These are phyloP conservation scores for Carollia perspicillata DNA, from an alignment of 2,113 vertebrate species.

Conservation along the genomic window DNA sequence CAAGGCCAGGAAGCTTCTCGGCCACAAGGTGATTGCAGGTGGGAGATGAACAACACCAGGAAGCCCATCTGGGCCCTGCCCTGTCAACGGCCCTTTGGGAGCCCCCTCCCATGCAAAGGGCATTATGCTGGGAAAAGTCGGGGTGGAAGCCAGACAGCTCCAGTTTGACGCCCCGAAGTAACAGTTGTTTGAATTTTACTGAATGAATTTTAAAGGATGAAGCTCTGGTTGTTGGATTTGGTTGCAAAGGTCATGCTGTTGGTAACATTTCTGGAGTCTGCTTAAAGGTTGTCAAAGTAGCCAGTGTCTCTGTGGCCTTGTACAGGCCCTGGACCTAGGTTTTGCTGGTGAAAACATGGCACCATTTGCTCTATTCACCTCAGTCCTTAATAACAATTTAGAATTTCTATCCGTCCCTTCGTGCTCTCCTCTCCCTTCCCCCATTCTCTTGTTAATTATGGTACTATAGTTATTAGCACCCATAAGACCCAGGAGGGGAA, in stretches of 20 bases:
- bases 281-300: slow-evolving; percentile 91
- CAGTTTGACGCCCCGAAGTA: slow-evolving; percentile 89
- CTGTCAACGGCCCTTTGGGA: slow-evolving; percentile 95
- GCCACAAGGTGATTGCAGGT: slow-evolving; percentile 93
- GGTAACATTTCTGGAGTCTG: slow-evolving; percentile 91
- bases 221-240: slow-evolving; percentile 91
- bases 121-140: slow-evolving; percentile 96
- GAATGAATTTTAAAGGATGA: slow-evolving; percentile 91
- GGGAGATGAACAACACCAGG: slow-evolving; percentile 98
- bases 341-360: neutral
- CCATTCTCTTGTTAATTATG: neutral
- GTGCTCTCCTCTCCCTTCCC: neutral
- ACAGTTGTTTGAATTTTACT: slow-evolving; percentile 91
- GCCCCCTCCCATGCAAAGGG: slow-evolving; percentile 97
- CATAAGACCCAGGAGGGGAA: neutral
- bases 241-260: slow-evolving; percentile 89
- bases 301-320: slow-evolving; percentile 89
- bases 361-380: neutral
- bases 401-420: neutral
- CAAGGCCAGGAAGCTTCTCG: slow-evolving; percentile 94
- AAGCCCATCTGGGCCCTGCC: slow-evolving; percentile 94
- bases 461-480: neutral
- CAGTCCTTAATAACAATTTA: neutral
- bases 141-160: slow-evolving; percentile 91
- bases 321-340: slow-evolving; percentile 89